Percentiles rank a stretch among this genome's conserved stretches.
Conservation (phyloP, 92 coral and sea anemone species). For the Bergia puertoricense region DNA sequence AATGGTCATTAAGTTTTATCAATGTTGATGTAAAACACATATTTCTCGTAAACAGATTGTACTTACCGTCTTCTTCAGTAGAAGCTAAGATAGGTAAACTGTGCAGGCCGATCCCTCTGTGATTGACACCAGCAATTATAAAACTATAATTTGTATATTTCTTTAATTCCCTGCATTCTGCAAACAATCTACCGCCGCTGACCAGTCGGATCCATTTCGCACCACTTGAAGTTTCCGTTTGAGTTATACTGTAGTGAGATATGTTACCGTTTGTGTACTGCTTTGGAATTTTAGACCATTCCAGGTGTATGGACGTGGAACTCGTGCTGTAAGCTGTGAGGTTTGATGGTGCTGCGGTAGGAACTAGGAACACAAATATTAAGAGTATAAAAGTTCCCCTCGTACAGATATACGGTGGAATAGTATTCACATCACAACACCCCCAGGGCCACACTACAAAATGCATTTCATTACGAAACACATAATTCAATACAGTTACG, state of each 20-base stretch:
- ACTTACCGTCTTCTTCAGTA: constrained; percentile 31
- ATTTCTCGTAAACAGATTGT: not conserved
- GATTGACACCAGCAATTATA: constrained; percentile 35
- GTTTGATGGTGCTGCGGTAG: constrained; percentile 24
- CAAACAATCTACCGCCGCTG: not conserved
- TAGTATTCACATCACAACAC: no score
- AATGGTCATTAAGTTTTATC: not conserved
- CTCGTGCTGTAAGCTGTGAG: constrained; percentile 23
- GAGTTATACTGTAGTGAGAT: not conserved
- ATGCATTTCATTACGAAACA: no score
- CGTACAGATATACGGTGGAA: not conserved
- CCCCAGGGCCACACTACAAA: no score
- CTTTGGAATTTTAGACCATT: constrained; percentile 23
- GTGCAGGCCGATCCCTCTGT: constrained; percentile 33
- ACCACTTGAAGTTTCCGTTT: constrained; percentile 1
- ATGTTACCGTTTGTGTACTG: constrained; percentile 1
- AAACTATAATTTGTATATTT: constrained; percentile 33
- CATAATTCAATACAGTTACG: no score
- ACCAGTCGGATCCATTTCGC: constrained; percentile 20
- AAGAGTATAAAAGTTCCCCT: not conserved
- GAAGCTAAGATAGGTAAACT: constrained; percentile 2
- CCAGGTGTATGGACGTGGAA: constrained; percentile 19
- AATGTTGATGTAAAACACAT: not conserved
- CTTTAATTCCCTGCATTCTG: not conserved
- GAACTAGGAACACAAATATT: not conserved